These are phyloP conservation scores for Orgyia antiqua DNA, from an alignment of 2,888 invertebrate species.

Conservation along the genomic window DNA sequence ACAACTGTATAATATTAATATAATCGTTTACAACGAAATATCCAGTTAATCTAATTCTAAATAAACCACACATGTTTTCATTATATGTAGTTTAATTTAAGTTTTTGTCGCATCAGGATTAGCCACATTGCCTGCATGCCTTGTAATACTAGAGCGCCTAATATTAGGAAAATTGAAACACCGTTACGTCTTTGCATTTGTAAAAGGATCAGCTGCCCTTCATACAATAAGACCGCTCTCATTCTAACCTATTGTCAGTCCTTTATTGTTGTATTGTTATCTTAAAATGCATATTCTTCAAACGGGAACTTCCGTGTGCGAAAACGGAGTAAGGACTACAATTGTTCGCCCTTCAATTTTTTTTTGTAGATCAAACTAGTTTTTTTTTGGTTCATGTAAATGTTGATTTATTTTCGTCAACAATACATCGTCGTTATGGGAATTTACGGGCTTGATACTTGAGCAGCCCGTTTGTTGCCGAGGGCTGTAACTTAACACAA, in stretches of 20 bases:
- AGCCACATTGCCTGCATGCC: constrained; percentile 21
- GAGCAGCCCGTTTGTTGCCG: constrained; percentile 38
- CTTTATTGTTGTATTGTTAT: constrained; percentile 58
- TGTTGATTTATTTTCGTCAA: constrained; percentile 74
- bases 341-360: constrained; percentile 54
- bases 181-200: constrained; percentile 41
- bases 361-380: constrained; percentile 54
- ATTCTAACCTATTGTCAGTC: constrained; percentile 58
- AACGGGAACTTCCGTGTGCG: constrained; percentile 71
- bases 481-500: constrained; percentile 36
- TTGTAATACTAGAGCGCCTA: constrained; percentile 35
- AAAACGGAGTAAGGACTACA: constrained; percentile 50
- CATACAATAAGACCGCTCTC: constrained; percentile 54
- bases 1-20: no score
- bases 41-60: no score
- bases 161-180: constrained; percentile 42
- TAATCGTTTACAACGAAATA: no score
- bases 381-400: constrained; percentile 61
- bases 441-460: constrained; percentile 49
- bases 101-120: no score
- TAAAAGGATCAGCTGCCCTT: constrained; percentile 59
- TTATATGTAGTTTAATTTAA: no score
- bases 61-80: no score
- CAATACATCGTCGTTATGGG: constrained; percentile 64
- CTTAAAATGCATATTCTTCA: constrained; percentile 54